Base-by-base conservation (phyloP, 2,113 vertebrate genomes). In the Ceratotherium simum region DNA sequence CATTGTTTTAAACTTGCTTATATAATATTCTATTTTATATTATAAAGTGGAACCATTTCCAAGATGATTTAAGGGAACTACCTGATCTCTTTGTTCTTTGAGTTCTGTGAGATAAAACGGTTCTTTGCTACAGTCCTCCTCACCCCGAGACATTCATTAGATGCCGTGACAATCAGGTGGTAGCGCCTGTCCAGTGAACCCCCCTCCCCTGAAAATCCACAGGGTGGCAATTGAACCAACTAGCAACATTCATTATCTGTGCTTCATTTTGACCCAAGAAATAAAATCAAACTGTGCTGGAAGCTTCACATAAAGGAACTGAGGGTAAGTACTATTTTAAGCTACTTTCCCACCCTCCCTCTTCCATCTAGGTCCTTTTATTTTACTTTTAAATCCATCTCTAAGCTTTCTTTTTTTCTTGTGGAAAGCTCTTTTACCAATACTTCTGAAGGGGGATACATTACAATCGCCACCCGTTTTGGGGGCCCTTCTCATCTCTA, bases 1-100 rank as follows among this genome's bases (percentile, higher is more conserved):
- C 85, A 72, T 25, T 76, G 39, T 54, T 94, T 88, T 76, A 85
- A 93, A 79, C 31, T 65, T 48, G 46, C 60, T 95, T 84, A 95
- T 79, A 29, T 69, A 96, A 95, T 72, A 79, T 46, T 64, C 39
- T 64, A 82, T 42, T 88, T 88, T 54, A 78, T 58, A 46, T 90
- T 84, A 86, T 33, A 91, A 95, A 89, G 81, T 72, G 54, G 94
- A 84, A 78, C n/a, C 21, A 56, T 81, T 94, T 92, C 56, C 67
- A 70, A 89, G 72, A 27, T 89, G 65, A 97, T 88, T 42, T 92
- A 54, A 76, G 20, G 87, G 21, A 93, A 76, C 56, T 27, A 62
- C 51, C 23, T 78, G 21, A n/a, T 91, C 23, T 36, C 65, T 87
- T 79, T 90, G 48, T 90, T 84, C 95, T 92, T 23, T 91, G 60